These are phyloP conservation scores for Ailuropoda melanoleuca DNA, from an alignment of 2,113 vertebrate species.

Conservation along the genomic window DNA sequence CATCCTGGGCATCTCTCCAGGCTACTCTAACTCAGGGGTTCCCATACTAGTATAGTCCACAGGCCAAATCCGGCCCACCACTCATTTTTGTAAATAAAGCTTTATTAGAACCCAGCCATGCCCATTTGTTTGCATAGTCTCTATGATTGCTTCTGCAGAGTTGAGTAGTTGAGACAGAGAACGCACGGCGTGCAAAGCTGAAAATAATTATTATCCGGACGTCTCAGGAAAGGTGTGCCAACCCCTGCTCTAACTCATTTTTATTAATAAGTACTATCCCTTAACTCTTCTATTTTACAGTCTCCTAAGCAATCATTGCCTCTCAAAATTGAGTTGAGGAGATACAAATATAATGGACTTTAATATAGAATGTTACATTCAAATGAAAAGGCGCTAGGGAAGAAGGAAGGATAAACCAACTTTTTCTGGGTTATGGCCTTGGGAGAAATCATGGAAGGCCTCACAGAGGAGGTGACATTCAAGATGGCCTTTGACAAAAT, in stretches of 20 bases:
- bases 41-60: not conserved
- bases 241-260: not conserved
- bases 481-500: not conserved
- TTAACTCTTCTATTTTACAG: not conserved
- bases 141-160: not conserved
- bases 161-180: not conserved
- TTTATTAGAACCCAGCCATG: not conserved
- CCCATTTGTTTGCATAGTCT: not conserved
- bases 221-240: not conserved
- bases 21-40: not conserved
- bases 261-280: not conserved
- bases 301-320: not conserved
- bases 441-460: not conserved
- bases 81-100: not conserved
- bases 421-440: not conserved
- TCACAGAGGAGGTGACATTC: not conserved
- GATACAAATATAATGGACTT: not conserved
- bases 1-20: not conserved
- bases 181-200: not conserved
- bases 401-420: not conserved
- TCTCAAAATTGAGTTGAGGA: not conserved
- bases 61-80: not conserved
- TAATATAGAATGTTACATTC: not conserved
- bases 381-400: not conserved
- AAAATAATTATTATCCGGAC: not conserved